These are phyloP conservation scores for Promerops cafer DNA, from an alignment of 2,113 vertebrate genomes.

Conservation along the genomic window DNA sequence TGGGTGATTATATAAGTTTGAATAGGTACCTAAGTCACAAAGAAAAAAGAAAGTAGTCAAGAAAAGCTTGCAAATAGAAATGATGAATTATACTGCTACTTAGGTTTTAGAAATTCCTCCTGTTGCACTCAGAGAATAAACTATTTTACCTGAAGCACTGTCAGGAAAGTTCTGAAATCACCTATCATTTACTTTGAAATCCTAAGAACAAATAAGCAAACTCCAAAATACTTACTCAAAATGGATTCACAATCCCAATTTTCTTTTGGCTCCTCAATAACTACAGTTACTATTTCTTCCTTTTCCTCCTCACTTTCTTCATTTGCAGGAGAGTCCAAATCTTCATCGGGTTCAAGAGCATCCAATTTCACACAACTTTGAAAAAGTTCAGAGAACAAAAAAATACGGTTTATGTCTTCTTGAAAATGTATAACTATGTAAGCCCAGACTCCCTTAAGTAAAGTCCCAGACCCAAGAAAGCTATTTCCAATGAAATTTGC, in stretches of 20 bases:
- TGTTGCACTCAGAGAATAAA: not conserved
- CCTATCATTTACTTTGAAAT: not conserved
- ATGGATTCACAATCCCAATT: slow-evolving; percentile 98
- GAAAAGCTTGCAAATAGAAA: not conserved
- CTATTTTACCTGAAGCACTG: not conserved
- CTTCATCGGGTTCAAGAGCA: slow-evolving; percentile 76
- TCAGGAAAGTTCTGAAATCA: not conserved
- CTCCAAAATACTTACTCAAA: slow-evolving; percentile 82
- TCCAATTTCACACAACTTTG: slow-evolving; percentile 78
- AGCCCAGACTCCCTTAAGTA: not conserved
- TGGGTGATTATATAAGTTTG: slow-evolving; percentile 93
- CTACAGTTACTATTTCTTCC: slow-evolving; percentile 78
- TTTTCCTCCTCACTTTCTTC: slow-evolving; percentile 79
- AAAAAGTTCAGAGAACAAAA: not conserved
- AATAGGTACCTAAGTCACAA: slow-evolving; percentile 85
- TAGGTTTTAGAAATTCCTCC: not conserved
- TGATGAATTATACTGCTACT: not conserved
- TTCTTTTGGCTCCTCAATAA: slow-evolving; percentile 78
- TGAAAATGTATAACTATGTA: not conserved
- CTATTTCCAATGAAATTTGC: not conserved
- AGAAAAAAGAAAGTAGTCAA: not conserved
- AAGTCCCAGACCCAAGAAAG: not conserved
- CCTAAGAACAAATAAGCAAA: not conserved
- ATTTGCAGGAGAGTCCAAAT: slow-evolving; percentile 50
- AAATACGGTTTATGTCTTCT: not conserved